Evolutionary conservation across 1,140 invertebrate genomes (phyloP).

Genomic region (Mercenaria mercenaria): DNA sequence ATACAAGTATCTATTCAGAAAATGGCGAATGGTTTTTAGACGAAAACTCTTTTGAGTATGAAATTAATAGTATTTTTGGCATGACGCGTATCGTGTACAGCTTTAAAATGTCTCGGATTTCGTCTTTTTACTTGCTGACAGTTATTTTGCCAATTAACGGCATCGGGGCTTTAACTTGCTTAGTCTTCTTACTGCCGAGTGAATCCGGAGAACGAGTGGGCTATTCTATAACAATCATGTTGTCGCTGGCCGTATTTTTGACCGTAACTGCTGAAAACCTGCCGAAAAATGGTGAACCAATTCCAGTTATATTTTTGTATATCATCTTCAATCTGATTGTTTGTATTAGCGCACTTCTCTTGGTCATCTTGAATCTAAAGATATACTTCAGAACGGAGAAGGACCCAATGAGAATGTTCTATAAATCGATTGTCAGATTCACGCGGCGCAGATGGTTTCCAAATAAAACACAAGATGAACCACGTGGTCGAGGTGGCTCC

Average conservation of each 20-base stretch:
- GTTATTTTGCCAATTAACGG: slow-evolving; percentile 88
- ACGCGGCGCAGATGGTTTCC: not conserved
- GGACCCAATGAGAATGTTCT: not conserved
- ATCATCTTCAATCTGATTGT: not conserved
- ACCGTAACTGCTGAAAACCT: slow-evolving; percentile 88
- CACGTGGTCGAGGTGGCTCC: not conserved
- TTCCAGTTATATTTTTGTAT: slow-evolving; percentile 84
- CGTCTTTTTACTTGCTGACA: slow-evolving; percentile 87
- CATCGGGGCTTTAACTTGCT: slow-evolving; percentile 87
- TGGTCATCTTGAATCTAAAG: not conserved
- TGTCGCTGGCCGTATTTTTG: slow-evolving; percentile 88
- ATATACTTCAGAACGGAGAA: not conserved
- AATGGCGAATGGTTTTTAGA: slow-evolving; percentile 11
- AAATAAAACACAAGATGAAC: not conserved
- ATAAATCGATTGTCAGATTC: not conserved
- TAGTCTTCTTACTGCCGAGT: slow-evolving; percentile 88
- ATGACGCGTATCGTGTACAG: not conserved
- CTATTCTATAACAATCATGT: slow-evolving; percentile 87
- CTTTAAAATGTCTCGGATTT: slow-evolving; percentile 56
- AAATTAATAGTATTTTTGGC: not conserved
- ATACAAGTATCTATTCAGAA: not conserved
- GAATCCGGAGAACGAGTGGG: slow-evolving; percentile 88
- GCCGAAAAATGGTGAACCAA: slow-evolving; percentile 87
- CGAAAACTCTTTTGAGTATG: not conserved
- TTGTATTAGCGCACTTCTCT: not conserved